Evolutionary conservation across 2,797 vertebrate species (phyloP), one percentile per base, ranked within the genome.

Genomic region (Crocidura indochinensis): DNA sequence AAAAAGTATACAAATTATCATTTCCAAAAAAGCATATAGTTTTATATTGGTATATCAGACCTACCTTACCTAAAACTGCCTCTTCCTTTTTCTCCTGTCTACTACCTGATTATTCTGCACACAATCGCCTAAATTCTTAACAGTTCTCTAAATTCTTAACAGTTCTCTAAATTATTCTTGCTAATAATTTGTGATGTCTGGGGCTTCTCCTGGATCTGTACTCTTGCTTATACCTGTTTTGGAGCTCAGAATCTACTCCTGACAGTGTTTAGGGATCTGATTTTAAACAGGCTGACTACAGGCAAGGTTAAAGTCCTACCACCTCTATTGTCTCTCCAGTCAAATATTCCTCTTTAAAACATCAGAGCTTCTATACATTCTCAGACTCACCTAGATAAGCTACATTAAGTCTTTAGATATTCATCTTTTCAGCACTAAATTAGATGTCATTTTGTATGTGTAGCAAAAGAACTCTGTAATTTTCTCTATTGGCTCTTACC

Each of bases 61-160:
- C 8, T 46, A 6, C 22, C 6, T 75, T 73, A 20, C 56, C 68
- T 26, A 72, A 89, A 79, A n/a, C 2, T 60, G 5, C 3, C 47
- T 80, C 22, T 75, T 7, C 6, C 11, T 46, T 47, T 7, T 60
- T 56, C 47, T 84, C 3, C 0, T 15, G 6, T 53, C 29, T 49
- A 3, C 24, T n/a, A 3, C 11, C 8, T 92, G 15, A 7, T n/a
- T 6, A 56, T 1, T 6, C 1, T 51, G 12, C 46, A 29, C 19
- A 71, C 7, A 46, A 22, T 8, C 56, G 6, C 20, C 1, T 4
- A 0, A 2, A 68, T 19, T 4, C 2, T 3, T 6, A 26, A 1
- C 2, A 5, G 2, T 31, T 64, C 56, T 46, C 38, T 72, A 68
- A 91, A 68, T 19, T 4, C 2, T 3, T 6, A 26, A 1, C 2